Evolutionary conservation across 2,888 invertebrate genomes (phyloP).

Genomic region (Caenorhabditis sinica): DNA sequence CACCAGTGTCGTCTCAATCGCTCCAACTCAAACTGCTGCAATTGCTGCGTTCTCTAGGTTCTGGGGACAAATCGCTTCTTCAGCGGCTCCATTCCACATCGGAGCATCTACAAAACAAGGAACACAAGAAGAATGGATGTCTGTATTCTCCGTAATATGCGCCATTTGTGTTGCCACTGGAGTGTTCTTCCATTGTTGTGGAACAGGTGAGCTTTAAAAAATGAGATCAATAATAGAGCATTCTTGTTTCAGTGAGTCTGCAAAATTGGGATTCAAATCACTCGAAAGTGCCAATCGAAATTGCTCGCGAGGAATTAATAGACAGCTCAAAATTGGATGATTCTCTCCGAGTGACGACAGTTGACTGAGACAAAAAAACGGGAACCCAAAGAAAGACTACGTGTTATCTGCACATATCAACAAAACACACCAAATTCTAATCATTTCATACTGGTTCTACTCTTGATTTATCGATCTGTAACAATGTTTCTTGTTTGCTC

Average conservation of each 20-base stretch:
- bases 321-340: constrained; percentile 65
- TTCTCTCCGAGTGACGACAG: constrained; percentile 58
- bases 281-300: constrained; percentile 50
- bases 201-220: constrained; percentile 73
- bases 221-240: background rate
- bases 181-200: constrained; percentile 80
- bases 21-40: constrained; percentile 81
- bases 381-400: background rate
- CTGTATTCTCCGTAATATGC: constrained; percentile 77
- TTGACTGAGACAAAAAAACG: constrained; percentile 26
- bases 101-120: constrained; percentile 79
- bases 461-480: constrained; percentile 59
- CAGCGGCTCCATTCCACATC: constrained; percentile 80
- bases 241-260: constrained; percentile 46
- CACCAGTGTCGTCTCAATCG: constrained; percentile 82
- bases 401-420: constrained; percentile 31
- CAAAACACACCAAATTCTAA: constrained; percentile 7
- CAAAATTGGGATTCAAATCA: constrained; percentile 63
- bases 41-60: constrained; percentile 82
- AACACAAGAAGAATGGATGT: constrained; percentile 78
- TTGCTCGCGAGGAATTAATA: constrained; percentile 59
- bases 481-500: constrained; percentile 49
- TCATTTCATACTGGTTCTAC: constrained; percentile 62
- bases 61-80: constrained; percentile 82
- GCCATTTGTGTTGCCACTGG: constrained; percentile 79